Evolutionary conservation across 2,113 vertebrate species (phyloP), one percentile per base, ranked within the genome.

Genomic region (Grammatotria lemairii): DNA sequence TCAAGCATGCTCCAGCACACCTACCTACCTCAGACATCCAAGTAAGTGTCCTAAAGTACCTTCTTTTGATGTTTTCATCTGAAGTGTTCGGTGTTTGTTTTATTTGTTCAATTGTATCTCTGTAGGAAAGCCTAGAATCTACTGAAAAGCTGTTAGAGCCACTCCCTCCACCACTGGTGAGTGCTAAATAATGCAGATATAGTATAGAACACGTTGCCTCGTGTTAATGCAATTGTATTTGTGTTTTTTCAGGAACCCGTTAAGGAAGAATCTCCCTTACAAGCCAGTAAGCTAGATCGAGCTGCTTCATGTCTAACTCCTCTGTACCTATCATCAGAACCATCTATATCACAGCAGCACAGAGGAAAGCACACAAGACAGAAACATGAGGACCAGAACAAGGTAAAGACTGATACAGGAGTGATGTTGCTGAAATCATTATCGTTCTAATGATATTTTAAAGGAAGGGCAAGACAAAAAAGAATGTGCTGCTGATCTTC

Each of bases 111-210:
- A 33, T 83, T 9, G 1, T 90, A 5, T 90, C 28, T 57, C 95
- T 93, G 10, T 57, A 98, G 97, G 93, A 94, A 73, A 95, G 54
- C 63, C 94, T 98, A 85, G 96, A 97, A 91, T 97, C 97, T 51
- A 97, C 97, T 81, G 97, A 97, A 82, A 97, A 97, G 84, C 94
- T 97, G 13, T 92, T 97, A 26, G 95, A 95, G 88, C 94, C 73
- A n/a, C 26, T 78, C 73, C 26, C 95, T 91, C 91, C 95, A 88
- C 82, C 90, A 89, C 73, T 88, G 86, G 95, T 98, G 94, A 96
- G 94, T 86, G 31, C 89, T 40, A 55, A 16, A 8, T 81, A 45
- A 31, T 26, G 23, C 49, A 13, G 6, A 70, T 49, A 42, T 12
- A 57, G n/a, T 11, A 3, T 4, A 80, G 3, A 9, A 35, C 9